These are phyloP conservation scores for Simalia tracyae DNA, from an alignment of 2,797 vertebrate genomes.

Conservation along the genomic window DNA sequence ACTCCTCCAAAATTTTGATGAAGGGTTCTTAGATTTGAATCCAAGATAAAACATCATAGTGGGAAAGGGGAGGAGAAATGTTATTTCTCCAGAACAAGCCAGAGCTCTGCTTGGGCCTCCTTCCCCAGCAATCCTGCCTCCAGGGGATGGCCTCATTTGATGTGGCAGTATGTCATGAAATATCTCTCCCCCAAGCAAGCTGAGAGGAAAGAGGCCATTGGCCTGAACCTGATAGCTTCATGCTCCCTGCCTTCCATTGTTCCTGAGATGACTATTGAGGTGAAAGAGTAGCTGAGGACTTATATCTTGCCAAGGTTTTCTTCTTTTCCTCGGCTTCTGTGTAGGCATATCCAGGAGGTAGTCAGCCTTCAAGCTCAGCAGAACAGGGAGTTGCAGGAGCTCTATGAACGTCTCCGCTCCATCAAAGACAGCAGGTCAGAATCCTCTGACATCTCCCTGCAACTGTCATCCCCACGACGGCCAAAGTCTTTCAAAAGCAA, in stretches of 20 bases:
- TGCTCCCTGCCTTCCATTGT: neutral
- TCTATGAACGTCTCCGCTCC: slow-evolving; percentile 84
- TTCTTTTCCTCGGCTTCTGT: neutral
- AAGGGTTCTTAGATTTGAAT: neutral
- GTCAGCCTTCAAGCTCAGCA: slow-evolving; percentile 88
- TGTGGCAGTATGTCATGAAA: neutral
- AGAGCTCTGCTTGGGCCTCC: neutral
- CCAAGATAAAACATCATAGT: neutral
- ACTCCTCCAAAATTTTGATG: neutral
- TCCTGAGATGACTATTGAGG: neutral
- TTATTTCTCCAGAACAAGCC: neutral
- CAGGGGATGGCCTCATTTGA: too few species aligned
- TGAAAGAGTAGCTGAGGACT: neutral
- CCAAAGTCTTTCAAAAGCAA: slow-evolving; percentile 84
- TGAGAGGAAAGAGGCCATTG: neutral
- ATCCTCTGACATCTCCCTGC: slow-evolving; percentile 71
- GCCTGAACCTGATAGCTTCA: neutral
- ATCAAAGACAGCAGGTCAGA: slow-evolving; percentile 81
- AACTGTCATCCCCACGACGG: slow-evolving; percentile 81
- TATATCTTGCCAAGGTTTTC: neutral
- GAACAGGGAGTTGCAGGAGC: slow-evolving; percentile 87
- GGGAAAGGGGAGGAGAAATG: neutral
- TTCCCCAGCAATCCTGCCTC: neutral
- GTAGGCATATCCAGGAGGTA: slow-evolving; percentile 91
- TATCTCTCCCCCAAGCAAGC: neutral